Evolutionary conservation across 2,888 invertebrate genomes (phyloP), one percentile per base, ranked within the genome.

Genomic region (Zaprionus lineosus): DNA sequence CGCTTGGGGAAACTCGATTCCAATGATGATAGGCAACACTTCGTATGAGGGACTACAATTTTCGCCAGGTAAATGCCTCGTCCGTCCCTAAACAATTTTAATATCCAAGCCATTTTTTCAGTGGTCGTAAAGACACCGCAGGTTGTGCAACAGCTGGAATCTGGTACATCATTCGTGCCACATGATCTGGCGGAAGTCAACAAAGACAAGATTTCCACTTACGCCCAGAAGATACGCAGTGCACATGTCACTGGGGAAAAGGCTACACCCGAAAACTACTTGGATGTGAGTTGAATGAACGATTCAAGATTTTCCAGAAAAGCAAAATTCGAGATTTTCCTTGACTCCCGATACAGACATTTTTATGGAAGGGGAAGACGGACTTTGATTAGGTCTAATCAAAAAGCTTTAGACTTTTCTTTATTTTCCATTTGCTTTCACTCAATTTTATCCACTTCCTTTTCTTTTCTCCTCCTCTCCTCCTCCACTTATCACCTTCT

Each of bases 1-100:
- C 2, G 85, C 89, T 1, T 90, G 90, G 90, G 74, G 89, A 16
- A 88, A 88, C 40, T 82, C 85, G 1, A 88, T 90, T 43, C 90
- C 90, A 3, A 64, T 89, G 48, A 62, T 90, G 61, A 79, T 90
- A 28, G 90, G 90, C 3, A 85, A 85, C 12, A 88, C 86, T 7
- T 88, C 90, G 0, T 85, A 79, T 37, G 90, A 90, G 60, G 90
- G 90, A 0, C 55, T 90, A 0, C 58, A 90, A 0, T 85, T 75
- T 52, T 0, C 76, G 48, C 60, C 86, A 67, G 71, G 89, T 89
- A 56, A 14, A 62, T 37, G 1, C 2, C 0, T 3, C n/a, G n/a
- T n/a, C n/a, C n/a, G n/a, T n/a, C n/a, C n/a, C n/a, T n/a, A n/a
- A n/a, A n/a, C n/a, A n/a, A n/a, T n/a, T n/a, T n/a, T n/a, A n/a